phyloP scores from a whole-genome alignment of 2,888 invertebrate species.

The Orthosia incerta region DNA sequence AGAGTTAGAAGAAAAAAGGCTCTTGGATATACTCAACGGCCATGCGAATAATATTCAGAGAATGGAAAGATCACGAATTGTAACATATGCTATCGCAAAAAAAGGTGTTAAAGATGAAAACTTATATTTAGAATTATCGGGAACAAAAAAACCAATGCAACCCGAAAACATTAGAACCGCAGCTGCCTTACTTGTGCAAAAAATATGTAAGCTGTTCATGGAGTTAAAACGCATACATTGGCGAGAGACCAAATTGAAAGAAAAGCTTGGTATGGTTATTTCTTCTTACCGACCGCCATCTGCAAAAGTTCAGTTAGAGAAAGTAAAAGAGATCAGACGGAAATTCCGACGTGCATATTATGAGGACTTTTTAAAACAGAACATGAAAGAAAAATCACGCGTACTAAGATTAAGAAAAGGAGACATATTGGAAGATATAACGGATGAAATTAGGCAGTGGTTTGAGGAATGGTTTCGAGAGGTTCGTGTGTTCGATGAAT shows the following conservation, averaged over 20 bases:
- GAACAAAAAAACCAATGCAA: slow-evolving; percentile 79
- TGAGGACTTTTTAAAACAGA: slow-evolving; percentile 83
- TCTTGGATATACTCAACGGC: slow-evolving; percentile 76
- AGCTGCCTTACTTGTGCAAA: slow-evolving; percentile 79
- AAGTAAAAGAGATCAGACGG: slow-evolving; percentile 85
- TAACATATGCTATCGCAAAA: slow-evolving; percentile 69
- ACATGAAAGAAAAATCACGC: slow-evolving; percentile 87
- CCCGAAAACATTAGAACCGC: slow-evolving; percentile 71
- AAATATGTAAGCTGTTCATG: slow-evolving; percentile 84
- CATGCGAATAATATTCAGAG: slow-evolving; percentile 82
- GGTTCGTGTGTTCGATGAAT: slow-evolving; percentile 92
- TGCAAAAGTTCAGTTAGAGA: slow-evolving; percentile 85
- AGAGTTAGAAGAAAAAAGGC: slow-evolving; percentile 75
- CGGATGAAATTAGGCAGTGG: slow-evolving; percentile 94
- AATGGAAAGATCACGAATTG: slow-evolving; percentile 82
- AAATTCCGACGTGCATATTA: slow-evolving; percentile 85
- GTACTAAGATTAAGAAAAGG: slow-evolving; percentile 89
- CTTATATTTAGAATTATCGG: slow-evolving; percentile 83
- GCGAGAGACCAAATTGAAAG: slow-evolving; percentile 83
- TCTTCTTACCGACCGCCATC: slow-evolving; percentile 86
- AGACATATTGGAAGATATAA: slow-evolving; percentile 94
- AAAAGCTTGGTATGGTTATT: slow-evolving; percentile 91
- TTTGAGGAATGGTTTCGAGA: slow-evolving; percentile 92
- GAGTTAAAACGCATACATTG: slow-evolving; percentile 80
- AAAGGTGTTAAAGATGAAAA: slow-evolving; percentile 80